Base-by-base conservation (phyloP, 2,888 invertebrate species). In the Tachina fera region DNA sequence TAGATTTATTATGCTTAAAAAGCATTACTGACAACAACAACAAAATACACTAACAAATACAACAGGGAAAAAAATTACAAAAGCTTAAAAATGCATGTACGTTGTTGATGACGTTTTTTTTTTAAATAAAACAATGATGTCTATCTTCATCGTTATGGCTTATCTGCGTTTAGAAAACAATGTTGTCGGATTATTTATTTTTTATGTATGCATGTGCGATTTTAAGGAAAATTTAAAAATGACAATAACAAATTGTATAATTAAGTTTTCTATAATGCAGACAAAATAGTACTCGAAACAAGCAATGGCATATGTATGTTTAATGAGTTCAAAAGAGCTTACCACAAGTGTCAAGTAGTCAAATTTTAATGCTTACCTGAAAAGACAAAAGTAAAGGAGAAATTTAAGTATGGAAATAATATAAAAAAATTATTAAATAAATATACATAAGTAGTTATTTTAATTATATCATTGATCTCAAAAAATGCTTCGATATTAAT, bases 1-100 rank as follows among this genome's bases (percentile, higher is more conserved):
- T 79, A 86, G 86, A 86, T 83, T 86, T 86, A 86, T 86, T 86
- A 79, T 71, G 81, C 58, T 77, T 74, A 85, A 77, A 79, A 75
- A 71, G 60, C 70, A 65, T 79, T 78, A 74, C 67, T 81, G 70
- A 49, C 56, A 71, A 72, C 43, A 83, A 68, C 39, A 63, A 61
- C 63, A 76, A 31, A 31, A 31, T 31, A 4, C 49, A 65, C 14
- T 47, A 53, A 13, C 19, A 68, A 5, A 67, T 19, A 56, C 53
- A 45, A 72, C 10, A 60, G 43, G 10, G 19, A 56, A 63, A 49
- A n/a, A 43, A 11, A 16, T 65, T 67, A 51, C 22, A 71, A 76
- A 31, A 53, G 49, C 31, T 70, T 74, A 56, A n/a, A 31, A 61
- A 43, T 41, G 49, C 47, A 49, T 47, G 14, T 71, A 45, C 9